phyloP scores from a whole-genome alignment of 2,888 invertebrate genomes.

The Orthosia incerta region DNA sequence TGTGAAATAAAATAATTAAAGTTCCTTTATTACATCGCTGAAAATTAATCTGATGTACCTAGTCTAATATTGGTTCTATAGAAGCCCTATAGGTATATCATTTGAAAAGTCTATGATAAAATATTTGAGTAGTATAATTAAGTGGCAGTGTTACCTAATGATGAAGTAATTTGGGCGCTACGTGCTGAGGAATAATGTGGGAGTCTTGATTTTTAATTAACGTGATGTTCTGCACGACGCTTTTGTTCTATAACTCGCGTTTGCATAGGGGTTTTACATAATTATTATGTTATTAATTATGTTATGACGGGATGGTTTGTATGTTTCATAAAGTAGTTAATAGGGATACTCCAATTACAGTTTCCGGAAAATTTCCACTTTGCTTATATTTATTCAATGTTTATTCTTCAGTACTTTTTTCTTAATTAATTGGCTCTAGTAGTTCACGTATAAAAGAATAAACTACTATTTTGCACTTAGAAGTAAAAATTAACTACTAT shows the following conservation, averaged over 20 bases:
- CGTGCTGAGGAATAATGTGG: conserved; percentile 70
- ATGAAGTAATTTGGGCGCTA: conserved; percentile 60
- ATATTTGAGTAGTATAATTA: conserved; percentile 62
- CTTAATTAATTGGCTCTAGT: neutral
- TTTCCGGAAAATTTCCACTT: neutral
- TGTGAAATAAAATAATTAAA: conserved; percentile 24
- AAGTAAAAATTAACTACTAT: neutral
- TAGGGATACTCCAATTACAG: neutral
- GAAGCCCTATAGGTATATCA: conserved; percentile 44
- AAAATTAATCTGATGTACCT: conserved; percentile 8
- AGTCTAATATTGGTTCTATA: conserved; percentile 27
- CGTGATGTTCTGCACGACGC: conserved; percentile 8
- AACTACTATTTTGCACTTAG: neutral
- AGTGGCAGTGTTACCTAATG: conserved; percentile 54
- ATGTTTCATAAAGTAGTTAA: neutral
- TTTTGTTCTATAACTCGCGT: conserved; percentile 9
- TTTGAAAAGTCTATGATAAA: conserved; percentile 52
- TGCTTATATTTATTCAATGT: neutral
- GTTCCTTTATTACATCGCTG: conserved; percentile 1
- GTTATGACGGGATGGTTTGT: neutral
- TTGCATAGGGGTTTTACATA: conserved; percentile 6
- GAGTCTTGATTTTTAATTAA: conserved; percentile 64
- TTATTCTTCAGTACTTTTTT: neutral
- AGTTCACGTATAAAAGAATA: neutral
- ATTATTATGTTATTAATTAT: neutral